A percentile compares a stretch with the other conserved stretches of the same genome.
phyloP scores from a whole-genome alignment of 2,888 invertebrate species.

The Tolmerus cingulatus region DNA sequence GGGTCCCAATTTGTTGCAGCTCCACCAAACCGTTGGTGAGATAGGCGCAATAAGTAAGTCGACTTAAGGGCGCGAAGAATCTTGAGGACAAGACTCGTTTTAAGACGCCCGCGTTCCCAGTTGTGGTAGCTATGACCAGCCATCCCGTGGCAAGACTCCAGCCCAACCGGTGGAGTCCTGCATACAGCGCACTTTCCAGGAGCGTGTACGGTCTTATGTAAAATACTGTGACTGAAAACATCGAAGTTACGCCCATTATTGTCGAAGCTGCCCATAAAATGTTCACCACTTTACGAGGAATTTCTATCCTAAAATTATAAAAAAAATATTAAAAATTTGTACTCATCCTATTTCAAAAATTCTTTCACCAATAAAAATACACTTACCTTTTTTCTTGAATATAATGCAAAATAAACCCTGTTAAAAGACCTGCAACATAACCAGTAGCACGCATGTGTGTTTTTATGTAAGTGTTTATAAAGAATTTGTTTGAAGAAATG shows the following conservation, averaged over 20 bases:
- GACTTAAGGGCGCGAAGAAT: slow-evolving; percentile 71
- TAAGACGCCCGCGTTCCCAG: slow-evolving; percentile 70
- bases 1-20: slow-evolving; percentile 70
- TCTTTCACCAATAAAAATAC: too few species aligned
- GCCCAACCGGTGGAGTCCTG: slow-evolving; percentile 71
- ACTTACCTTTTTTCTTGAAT: slow-evolving; percentile 69
- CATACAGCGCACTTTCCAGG: slow-evolving; percentile 71
- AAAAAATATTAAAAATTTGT: too few species aligned
- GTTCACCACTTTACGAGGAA: slow-evolving; percentile 59
- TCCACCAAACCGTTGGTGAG: slow-evolving; percentile 76
- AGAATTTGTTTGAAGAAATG: slow-evolving; percentile 71
- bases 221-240: slow-evolving; percentile 71
- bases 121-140: slow-evolving; percentile 72
- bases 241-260: slow-evolving; percentile 66
- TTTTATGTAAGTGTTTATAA: slow-evolving; percentile 73
- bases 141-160: slow-evolving; percentile 76
- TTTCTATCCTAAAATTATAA: slow-evolving; percentile 59
- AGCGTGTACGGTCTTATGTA: slow-evolving; percentile 69
- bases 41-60: slow-evolving; percentile 77
- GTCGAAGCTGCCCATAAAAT: slow-evolving; percentile 53
- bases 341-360: too few species aligned
- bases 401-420: slow-evolving; percentile 72
- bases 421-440: slow-evolving; percentile 73
- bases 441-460: slow-evolving; percentile 78
- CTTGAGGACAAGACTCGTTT: slow-evolving; percentile 53